phyloP scores from a whole-genome alignment of 2,888 invertebrate genomes.

The Siphlonurus alternatus region DNA sequence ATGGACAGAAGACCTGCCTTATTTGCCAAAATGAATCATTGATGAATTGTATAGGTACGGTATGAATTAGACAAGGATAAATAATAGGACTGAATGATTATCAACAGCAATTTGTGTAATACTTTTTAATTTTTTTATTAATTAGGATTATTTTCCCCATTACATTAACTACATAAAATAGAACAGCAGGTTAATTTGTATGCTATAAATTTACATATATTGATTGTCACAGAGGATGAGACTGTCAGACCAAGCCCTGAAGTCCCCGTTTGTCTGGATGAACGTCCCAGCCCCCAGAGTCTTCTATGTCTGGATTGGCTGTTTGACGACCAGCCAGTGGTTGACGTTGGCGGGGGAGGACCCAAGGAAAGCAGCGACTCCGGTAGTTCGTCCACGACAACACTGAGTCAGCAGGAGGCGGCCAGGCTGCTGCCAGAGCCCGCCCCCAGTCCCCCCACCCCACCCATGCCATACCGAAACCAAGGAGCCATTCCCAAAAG shows the following conservation, averaged over 20 bases:
- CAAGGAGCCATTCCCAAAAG: constrained; percentile 16
- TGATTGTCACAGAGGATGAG: no score
- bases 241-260: neutral
- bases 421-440: neutral
- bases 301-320: constrained; percentile 45
- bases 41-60: no score
- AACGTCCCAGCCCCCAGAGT: constrained; percentile 24
- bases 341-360: constrained; percentile 21
- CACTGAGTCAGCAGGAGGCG: constrained; percentile 13
- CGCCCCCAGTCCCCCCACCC: neutral
- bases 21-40: no score
- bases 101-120: no score
- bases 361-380: constrained; percentile 29
- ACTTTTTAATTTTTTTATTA: no score
- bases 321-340: constrained; percentile 29
- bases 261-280: neutral
- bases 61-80: no score
- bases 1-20: no score
- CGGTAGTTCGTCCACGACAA: constrained; percentile 36
- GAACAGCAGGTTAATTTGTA: no score
- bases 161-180: no score
- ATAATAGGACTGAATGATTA: no score
- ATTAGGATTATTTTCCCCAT: no score
- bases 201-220: no score
- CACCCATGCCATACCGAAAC: neutral